Evolutionary conservation across 2,113 vertebrate genomes (phyloP).

Genomic region (Gobio gobio): DNA sequence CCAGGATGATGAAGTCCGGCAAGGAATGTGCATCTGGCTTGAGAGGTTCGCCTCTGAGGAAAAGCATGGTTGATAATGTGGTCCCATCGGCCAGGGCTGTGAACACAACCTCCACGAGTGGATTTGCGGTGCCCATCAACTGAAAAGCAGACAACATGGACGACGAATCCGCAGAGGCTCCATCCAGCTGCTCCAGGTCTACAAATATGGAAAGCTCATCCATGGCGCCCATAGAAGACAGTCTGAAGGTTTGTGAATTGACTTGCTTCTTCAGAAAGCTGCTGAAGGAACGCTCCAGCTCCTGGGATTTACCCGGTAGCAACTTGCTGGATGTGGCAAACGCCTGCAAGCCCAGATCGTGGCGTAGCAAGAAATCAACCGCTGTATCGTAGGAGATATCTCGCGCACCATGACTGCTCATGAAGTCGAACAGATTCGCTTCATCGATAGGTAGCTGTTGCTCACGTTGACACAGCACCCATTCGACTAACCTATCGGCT

Average conservation of each 20-base stretch:
- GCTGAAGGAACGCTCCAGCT: constrained; percentile 73
- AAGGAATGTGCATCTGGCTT: constrained; percentile 51
- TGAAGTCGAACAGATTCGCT: constrained; percentile 80
- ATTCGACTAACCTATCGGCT: constrained; percentile 80
- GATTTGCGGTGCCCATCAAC: constrained; percentile 76
- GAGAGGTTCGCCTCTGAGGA: constrained; percentile 65
- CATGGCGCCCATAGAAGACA: constrained; percentile 77
- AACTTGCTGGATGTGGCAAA: constrained; percentile 71
- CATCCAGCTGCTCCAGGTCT: constrained; percentile 72
- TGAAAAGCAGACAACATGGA: constrained; percentile 77
- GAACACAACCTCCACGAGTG: constrained; percentile 81
- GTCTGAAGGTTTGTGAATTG: constrained; percentile 70
- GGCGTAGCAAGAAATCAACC: constrained; percentile 82
- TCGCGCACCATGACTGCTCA: constrained; percentile 68
- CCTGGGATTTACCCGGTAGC: constrained; percentile 73
- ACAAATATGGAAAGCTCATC: constrained; percentile 84
- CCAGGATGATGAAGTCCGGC: constrained; percentile 72
- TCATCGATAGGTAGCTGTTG: constrained; percentile 84
- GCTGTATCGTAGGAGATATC: constrained; percentile 82
- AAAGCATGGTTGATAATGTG: constrained; percentile 77
- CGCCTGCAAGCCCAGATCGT: constrained; percentile 76
- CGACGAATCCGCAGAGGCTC: constrained; percentile 57
- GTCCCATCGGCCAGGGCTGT: constrained; percentile 80
- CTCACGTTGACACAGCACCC: constrained; percentile 82
- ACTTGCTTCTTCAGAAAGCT: constrained; percentile 81